Base-by-base conservation (phyloP, 2,797 vertebrate genomes). In the Labeo calbasu region DNA sequence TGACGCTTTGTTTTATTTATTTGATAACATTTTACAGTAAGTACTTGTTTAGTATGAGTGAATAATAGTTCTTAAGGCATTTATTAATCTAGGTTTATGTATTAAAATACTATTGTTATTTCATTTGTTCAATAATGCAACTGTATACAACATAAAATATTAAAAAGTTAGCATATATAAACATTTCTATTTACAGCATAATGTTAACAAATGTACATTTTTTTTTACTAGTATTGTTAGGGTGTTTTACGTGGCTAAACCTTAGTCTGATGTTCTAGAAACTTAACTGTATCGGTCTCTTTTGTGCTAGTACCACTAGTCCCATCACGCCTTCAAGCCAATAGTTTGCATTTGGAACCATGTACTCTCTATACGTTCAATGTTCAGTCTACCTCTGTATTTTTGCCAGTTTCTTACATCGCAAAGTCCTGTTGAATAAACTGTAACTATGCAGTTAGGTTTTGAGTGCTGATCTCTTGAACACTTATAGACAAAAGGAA, bases 1-100 rank as follows among this genome's bases (percentile, higher is more conserved):
- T 8, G 23, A 28, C 19, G 32, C 36, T 80, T 70, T 66, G 8
- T 68, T 36, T 48, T 59, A 53, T 80, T 36, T 80, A 55, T 55
- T 25, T 80, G 21, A 21, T 46, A 23, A 50, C 46, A 50, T 3
- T 69, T 55, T 80, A 55, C 28, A 61, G 17, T 21, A 48, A 21
- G 50, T 17, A 17, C n/a, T 72, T 70, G 66, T 69, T 69, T 14
- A 50, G 46, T 17, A 46, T 9, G 28, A 10, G 3, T 57, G 28
- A 40, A 36, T 21, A 40, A 46, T 46, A 46, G 4, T 70, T 23
- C 1, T 70, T 70, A 13, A 46, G n/a, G 6, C 3, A n/a, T n/a
- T 15, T 13, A 21, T 36, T 40, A 1, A 9, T 14, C 19, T 73
- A 10, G 8, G 10, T 69, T 21, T 21, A 28, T 53, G 25, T 32